Conservation (phyloP, 2,113 vertebrate species). For the Myanophis thanlyinensis region DNA sequence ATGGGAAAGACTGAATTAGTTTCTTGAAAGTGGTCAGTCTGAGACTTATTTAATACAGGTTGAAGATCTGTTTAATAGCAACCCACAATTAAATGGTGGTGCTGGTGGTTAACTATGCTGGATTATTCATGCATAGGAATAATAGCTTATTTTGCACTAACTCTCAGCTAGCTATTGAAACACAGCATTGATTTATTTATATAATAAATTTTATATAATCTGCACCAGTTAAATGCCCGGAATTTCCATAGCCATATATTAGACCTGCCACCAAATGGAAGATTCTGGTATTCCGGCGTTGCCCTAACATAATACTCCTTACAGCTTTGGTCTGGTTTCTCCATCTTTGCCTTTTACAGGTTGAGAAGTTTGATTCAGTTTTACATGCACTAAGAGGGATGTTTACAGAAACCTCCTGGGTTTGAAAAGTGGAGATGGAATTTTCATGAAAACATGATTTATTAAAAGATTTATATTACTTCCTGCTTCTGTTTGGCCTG, state of each 20-base stretch:
- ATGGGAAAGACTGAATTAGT: neutral
- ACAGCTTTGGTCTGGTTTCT: neutral
- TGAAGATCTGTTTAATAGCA: neutral
- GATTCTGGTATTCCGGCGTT: neutral
- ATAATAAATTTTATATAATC: neutral
- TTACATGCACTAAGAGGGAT: conserved; percentile 29
- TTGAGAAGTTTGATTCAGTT: conserved; percentile 27
- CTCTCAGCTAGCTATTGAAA: neutral
- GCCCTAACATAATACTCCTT: neutral
- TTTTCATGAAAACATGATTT: conserved; percentile 56
- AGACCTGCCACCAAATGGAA: conserved; percentile 7
- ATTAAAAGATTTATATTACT: conserved; percentile 60
- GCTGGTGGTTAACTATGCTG: neutral
- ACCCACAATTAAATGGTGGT: neutral
- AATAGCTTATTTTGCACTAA: neutral
- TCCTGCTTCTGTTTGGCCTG: conserved; percentile 59
- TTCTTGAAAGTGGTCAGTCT: neutral
- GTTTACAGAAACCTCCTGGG: conserved; percentile 31
- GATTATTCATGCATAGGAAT: neutral
- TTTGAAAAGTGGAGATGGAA: conserved; percentile 41
- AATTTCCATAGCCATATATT: conserved; percentile 2
- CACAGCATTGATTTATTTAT: neutral
- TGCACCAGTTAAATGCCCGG: neutral
- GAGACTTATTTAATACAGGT: neutral
- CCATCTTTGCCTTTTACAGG: neutral